Conservation (phyloP, 1,140 invertebrate species). For the Drosophila quadrilineata region DNA sequence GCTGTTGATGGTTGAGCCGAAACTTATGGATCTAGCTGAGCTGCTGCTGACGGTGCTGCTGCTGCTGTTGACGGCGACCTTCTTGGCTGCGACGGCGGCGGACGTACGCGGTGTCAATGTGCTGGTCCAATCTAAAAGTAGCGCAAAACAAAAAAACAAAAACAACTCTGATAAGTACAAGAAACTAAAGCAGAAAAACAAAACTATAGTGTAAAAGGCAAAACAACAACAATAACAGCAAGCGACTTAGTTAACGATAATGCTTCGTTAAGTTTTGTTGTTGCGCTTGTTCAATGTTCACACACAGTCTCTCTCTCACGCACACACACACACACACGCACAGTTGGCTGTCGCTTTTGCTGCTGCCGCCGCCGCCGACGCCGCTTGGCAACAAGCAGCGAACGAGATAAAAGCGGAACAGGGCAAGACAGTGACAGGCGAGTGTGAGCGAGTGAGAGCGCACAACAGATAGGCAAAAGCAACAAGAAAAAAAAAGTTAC, state of each 20-base stretch:
- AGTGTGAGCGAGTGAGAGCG: background rate
- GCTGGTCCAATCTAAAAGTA: constrained; percentile 75
- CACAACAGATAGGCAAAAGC: too few relatives aligned
- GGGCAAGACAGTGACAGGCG: constrained; percentile 1
- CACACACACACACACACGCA: background rate
- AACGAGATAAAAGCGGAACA: constrained; percentile 62
- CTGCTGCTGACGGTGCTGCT: constrained; percentile 11
- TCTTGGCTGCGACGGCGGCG: constrained; percentile 47
- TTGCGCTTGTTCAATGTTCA: constrained; percentile 19
- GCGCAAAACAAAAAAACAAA: constrained; percentile 32
- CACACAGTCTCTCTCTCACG: constrained; percentile 7
- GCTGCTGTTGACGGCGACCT: constrained; percentile 34
- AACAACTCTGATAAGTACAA: constrained; percentile 45
- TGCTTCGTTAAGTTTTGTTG: constrained; percentile 14
- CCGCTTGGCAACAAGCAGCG: constrained; percentile 70
- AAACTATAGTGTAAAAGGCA: constrained; percentile 1
- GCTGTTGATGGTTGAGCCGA: constrained; percentile 5
- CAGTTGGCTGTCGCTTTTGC: background rate
- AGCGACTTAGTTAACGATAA: constrained; percentile 46
- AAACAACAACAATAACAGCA: constrained; percentile 28
- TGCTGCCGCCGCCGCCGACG: background rate
- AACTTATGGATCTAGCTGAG: background rate
- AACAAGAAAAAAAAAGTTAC: constrained; percentile 34
- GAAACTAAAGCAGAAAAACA: constrained; percentile 23
- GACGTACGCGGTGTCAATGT: constrained; percentile 62